Evolutionary conservation across 2,888 invertebrate species (phyloP).

Genomic region (Callinectes sapidus): DNA sequence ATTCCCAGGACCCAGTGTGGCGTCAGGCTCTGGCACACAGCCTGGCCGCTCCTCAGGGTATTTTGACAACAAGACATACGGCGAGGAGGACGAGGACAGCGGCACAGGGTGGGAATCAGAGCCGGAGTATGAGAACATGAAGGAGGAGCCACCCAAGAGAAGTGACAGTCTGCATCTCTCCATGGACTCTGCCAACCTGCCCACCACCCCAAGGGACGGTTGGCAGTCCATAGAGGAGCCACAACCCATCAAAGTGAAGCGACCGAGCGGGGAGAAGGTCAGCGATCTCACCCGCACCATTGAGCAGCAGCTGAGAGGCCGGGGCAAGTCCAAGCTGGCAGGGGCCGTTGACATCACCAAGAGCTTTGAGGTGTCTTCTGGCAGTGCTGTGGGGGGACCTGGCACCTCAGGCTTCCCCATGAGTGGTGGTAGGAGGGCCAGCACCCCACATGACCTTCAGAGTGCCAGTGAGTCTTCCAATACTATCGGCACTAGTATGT

Average conservation of each 20-base stretch:
- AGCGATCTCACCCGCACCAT: conserved; percentile 62
- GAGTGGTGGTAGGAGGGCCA: not conserved
- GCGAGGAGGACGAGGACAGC: conserved; percentile 39
- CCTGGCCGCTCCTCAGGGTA: conserved; percentile 18
- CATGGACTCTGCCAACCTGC: conserved; percentile 17
- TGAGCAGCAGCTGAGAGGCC: conserved; percentile 63
- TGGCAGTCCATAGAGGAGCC: conserved; percentile 24
- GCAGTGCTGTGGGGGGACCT: not conserved
- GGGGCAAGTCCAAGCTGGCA: conserved; percentile 52
- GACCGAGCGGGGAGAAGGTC: conserved; percentile 65
- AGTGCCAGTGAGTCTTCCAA: conserved; percentile 64
- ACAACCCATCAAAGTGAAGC: conserved; percentile 67
- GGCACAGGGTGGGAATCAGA: conserved; percentile 61
- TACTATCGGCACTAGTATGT: conserved; percentile 55
- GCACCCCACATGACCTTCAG: not conserved
- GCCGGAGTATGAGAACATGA: conserved; percentile 61
- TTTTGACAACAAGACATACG: conserved; percentile 67
- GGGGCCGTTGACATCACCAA: conserved; percentile 66
- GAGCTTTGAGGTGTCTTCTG: not conserved
- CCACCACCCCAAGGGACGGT: not conserved
- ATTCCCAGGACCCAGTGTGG: conserved; percentile 29
- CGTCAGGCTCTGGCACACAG: not conserved
- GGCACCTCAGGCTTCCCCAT: not conserved
- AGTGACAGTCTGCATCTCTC: conserved; percentile 49
- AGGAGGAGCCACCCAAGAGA: conserved; percentile 60